Conservation (phyloP, 2,113 vertebrate species). For the Arvicanthis niloticus region DNA sequence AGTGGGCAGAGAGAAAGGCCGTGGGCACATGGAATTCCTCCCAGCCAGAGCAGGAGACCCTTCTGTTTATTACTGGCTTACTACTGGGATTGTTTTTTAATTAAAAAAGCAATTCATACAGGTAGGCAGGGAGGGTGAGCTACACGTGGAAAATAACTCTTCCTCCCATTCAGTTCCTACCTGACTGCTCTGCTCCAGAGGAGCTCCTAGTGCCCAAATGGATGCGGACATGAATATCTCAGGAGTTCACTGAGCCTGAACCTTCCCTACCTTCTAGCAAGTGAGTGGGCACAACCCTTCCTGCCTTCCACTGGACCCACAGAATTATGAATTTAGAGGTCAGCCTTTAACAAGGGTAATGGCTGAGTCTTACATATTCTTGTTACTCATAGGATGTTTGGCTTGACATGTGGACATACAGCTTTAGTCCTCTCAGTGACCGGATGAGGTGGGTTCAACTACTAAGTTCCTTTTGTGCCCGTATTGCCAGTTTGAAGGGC, state of each 20-base stretch:
- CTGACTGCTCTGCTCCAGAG: not conserved
- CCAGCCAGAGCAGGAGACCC: not conserved
- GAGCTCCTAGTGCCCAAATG: not conserved
- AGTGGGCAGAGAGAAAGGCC: slow-evolving; percentile 75
- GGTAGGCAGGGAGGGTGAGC: not conserved
- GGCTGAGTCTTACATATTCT: not conserved
- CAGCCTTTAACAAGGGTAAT: not conserved
- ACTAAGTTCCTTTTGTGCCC: not conserved
- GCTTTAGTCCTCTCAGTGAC: not conserved
- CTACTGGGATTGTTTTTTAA: slow-evolving; percentile 60
- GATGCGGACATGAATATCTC: not conserved
- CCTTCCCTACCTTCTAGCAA: not conserved
- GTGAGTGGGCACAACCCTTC: accelerated
- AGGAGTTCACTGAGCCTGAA: not conserved
- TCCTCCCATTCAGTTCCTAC: not conserved
- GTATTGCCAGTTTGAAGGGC: not conserved
- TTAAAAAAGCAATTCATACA: slow-evolving; percentile 68
- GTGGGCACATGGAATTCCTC: slow-evolving; percentile 69
- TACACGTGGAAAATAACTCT: not conserved
- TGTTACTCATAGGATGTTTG: not conserved
- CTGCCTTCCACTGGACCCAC: not conserved
- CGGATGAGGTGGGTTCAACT: not conserved
- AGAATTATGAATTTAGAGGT: not conserved
- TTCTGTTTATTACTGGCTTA: slow-evolving; percentile 39
- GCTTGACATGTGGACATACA: too few species aligned